These are phyloP conservation scores for Corythoichthys intestinalis DNA, from an alignment of 2,113 vertebrate genomes.

Conservation along the genomic window DNA sequence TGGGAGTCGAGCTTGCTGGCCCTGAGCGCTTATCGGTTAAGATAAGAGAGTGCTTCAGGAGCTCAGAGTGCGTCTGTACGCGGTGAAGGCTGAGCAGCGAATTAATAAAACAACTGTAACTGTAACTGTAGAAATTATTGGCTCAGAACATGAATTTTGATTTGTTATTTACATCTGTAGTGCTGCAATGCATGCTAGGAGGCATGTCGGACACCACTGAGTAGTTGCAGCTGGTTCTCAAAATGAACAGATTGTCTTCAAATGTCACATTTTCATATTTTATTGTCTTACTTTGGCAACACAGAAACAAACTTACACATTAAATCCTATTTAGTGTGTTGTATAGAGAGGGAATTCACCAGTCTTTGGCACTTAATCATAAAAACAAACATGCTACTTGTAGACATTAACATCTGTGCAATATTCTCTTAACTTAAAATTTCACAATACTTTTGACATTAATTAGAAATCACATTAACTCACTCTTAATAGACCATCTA, in stretches of 20 bases:
- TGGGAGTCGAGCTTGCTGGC: too few species aligned
- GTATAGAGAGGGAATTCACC: conserved; percentile 36
- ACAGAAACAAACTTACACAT: conserved; percentile 22
- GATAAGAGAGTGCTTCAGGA: too few species aligned
- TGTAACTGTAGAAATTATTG: too few species aligned
- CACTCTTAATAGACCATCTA: conserved; percentile 30
- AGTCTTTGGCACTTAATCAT: conserved; percentile 59
- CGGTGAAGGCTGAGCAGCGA: too few species aligned
- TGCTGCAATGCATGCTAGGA: too few species aligned
- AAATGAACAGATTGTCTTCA: neutral
- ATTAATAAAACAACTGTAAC: too few species aligned
- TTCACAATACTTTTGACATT: conserved; percentile 36
- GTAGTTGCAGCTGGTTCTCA: neutral
- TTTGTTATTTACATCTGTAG: too few species aligned
- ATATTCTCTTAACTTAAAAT: conserved; percentile 32
- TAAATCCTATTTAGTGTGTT: conserved; percentile 23
- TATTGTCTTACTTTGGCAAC: conserved; percentile 41
- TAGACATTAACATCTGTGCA: conserved; percentile 28
- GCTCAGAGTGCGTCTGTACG: too few species aligned
- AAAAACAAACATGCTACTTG: conserved; percentile 60
- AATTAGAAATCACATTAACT: conserved; percentile 46
- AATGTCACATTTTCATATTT: conserved; percentile 23
- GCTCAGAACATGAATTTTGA: too few species aligned
- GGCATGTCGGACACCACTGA: too few species aligned
- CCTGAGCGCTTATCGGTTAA: too few species aligned